Percentiles rank a stretch among this genome's conserved stretches.
These are phyloP conservation scores for Penaeus indicus DNA, from an alignment of 1,140 invertebrate species.

Conservation along the genomic window DNA sequence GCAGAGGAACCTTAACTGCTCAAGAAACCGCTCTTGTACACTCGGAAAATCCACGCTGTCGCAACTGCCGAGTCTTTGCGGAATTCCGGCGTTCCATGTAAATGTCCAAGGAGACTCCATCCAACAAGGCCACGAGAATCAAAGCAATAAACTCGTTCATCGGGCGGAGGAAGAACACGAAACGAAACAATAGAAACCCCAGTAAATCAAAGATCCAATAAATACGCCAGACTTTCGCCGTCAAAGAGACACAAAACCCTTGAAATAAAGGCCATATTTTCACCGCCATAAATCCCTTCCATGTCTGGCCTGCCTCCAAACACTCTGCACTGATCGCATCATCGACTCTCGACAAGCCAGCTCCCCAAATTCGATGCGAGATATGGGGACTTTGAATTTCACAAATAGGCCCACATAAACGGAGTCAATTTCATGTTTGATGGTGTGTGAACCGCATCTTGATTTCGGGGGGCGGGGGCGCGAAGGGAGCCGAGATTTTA, in stretches of 20 bases:
- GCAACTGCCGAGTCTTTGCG: no score
- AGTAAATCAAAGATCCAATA: neutral
- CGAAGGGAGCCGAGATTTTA: no score
- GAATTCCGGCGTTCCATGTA: no score
- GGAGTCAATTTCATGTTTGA: conserved; percentile 60
- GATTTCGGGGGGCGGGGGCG: conserved; percentile 5
- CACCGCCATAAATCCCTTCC: conserved; percentile 4
- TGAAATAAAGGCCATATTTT: conserved; percentile 14
- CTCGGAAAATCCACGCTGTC: no score
- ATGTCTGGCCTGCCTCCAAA: neutral
- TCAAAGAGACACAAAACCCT: neutral
- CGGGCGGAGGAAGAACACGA: neutral
- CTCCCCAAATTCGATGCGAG: conserved; percentile 33
- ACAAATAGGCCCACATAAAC: conserved; percentile 51
- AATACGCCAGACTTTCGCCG: no score
- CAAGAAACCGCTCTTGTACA: no score
- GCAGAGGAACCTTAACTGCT: no score
- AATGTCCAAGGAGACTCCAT: no score
- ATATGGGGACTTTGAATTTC: conserved; percentile 23
- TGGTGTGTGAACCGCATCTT: conserved; percentile 51
- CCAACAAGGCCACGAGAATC: no score
- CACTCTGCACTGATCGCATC: neutral
- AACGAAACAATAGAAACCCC: conserved; percentile 8
- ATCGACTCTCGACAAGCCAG: neutral
- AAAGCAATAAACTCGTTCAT: no score